phyloP scores from a whole-genome alignment of 2,797 vertebrate genomes.

The Spinibarbus caldwelli region DNA sequence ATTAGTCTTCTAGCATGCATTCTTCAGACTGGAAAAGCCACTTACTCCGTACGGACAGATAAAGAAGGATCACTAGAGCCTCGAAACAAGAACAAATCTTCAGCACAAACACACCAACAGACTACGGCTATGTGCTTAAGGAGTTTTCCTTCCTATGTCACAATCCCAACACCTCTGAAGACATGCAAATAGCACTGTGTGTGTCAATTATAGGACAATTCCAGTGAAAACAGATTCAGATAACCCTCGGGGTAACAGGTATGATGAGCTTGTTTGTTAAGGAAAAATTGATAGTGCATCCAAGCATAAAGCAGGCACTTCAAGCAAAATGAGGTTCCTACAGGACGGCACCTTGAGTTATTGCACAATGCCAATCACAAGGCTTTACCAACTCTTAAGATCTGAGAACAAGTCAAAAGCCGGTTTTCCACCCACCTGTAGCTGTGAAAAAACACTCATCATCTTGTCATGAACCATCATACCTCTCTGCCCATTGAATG shows the following conservation, averaged over 20 bases:
- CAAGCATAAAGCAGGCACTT: conserved; percentile 1
- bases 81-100: conserved; percentile 17
- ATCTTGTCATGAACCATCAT: conserved; percentile 35
- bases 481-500: conserved; percentile 43
- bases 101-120: not conserved
- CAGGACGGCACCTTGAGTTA: not conserved
- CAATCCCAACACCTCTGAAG: conserved; percentile 6
- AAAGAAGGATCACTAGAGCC: conserved; percentile 3
- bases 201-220: not conserved
- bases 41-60: conserved; percentile 11
- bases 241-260: not conserved
- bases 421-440: conserved; percentile 1
- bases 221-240: not conserved
- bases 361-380: not conserved
- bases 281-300: not conserved
- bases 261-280: not conserved
- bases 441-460: conserved; percentile 6
- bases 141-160: not conserved
- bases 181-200: not conserved
- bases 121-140: conserved; percentile 21
- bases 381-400: not conserved
- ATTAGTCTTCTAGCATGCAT: conserved; percentile 27
- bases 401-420: conserved; percentile 11
- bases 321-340: not conserved
- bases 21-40: conserved; percentile 35